phyloP scores from a whole-genome alignment of 2,888 invertebrate species.

The Pandemis corylana region DNA sequence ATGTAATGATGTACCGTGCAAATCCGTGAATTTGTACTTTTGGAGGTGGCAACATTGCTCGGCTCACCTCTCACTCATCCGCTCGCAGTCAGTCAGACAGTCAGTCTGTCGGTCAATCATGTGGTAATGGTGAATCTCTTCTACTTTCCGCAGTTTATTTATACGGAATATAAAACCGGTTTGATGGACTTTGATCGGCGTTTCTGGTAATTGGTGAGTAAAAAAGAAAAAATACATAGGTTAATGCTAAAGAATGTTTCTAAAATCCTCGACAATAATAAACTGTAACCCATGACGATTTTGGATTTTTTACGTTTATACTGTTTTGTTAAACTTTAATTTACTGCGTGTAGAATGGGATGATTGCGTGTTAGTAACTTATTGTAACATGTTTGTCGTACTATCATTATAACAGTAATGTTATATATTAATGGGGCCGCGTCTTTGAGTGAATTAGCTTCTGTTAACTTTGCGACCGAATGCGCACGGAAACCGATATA shows the following conservation, averaged over 20 bases:
- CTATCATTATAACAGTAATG: not conserved
- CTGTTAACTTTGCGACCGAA: constrained; percentile 22
- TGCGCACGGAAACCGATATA: constrained; percentile 28
- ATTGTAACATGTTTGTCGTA: not conserved
- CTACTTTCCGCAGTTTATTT: constrained; percentile 35
- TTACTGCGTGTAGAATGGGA: not conserved
- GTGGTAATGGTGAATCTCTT: constrained; percentile 39
- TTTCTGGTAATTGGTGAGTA: constrained; percentile 31
- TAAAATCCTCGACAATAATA: constrained; percentile 12
- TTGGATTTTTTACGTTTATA: constrained; percentile 10
- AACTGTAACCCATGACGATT: constrained; percentile 13
- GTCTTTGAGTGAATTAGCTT: constrained; percentile 23
- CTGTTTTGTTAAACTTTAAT: not conserved
- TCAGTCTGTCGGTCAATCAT: constrained; percentile 29
- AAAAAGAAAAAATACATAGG: not conserved
- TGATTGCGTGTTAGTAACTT: not conserved
- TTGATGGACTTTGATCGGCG: constrained; percentile 30
- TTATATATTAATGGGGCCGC: not conserved
- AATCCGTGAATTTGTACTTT: too few relatives aligned
- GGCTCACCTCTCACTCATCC: too few relatives aligned
- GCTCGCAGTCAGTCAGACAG: not conserved
- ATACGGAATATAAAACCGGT: constrained; percentile 23
- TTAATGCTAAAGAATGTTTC: not conserved
- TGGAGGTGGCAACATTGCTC: too few relatives aligned
- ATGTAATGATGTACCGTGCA: too few relatives aligned